Percentiles rank a stretch among this genome's conserved stretches.
Conservation (phyloP, 2,888 invertebrate genomes). For the Ariolimax columbianus region DNA sequence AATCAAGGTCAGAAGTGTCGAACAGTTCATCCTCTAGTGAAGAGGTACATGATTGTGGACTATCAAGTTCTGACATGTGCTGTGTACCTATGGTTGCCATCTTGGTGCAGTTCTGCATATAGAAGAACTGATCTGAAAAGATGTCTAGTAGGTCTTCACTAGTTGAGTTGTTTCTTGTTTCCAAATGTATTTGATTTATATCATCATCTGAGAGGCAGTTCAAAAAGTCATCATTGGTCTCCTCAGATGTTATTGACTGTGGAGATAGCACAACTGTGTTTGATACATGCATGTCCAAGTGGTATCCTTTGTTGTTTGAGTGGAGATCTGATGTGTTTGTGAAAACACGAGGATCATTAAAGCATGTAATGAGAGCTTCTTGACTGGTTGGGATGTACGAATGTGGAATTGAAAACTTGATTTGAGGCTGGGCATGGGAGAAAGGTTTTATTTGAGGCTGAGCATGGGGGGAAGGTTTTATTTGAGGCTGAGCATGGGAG, state of each 20-base stretch:
- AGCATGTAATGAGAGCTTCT: neutral
- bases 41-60: constrained; percentile 49
- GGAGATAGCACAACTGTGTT: constrained; percentile 15
- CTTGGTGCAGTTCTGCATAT: constrained; percentile 32
- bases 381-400: neutral
- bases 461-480: neutral
- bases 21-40: constrained; percentile 55
- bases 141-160: constrained; percentile 58
- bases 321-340: neutral
- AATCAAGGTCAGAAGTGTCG: constrained; percentile 33
- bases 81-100: neutral
- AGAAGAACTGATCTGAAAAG: constrained; percentile 27
- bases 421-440: neutral
- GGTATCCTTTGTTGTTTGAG: neutral
- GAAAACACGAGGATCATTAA: neutral
- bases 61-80: constrained; percentile 45
- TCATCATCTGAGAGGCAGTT: constrained; percentile 54
- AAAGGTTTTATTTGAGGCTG: neutral
- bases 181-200: constrained; percentile 45
- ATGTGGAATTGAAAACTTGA: neutral
- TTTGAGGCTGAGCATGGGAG: neutral
- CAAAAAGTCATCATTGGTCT: constrained; percentile 64
- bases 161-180: constrained; percentile 40
- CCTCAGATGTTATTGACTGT: constrained; percentile 18
- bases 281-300: neutral